Conservation (phyloP, 2,888 invertebrate species). For the Andrena minutula region DNA sequence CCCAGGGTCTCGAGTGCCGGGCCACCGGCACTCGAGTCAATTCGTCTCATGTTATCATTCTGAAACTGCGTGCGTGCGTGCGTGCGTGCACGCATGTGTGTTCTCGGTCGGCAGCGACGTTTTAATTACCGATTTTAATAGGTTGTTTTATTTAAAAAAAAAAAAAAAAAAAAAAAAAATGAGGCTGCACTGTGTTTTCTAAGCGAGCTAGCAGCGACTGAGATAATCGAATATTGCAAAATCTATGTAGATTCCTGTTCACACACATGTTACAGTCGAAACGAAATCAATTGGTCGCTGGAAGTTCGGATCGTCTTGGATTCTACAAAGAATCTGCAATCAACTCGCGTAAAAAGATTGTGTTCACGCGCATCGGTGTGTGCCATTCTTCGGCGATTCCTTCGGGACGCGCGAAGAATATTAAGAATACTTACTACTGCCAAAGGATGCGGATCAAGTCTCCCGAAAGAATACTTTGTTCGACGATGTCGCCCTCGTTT, state of each 20-base stretch:
- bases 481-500: constrained; percentile 29
- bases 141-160: too few relatives aligned
- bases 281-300: too few relatives aligned
- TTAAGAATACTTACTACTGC: neutral
- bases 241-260: too few relatives aligned
- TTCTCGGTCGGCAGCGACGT: too few relatives aligned
- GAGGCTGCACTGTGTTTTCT: too few relatives aligned
- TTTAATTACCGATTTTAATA: too few relatives aligned
- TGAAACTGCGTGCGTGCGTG: neutral
- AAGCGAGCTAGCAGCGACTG: too few relatives aligned
- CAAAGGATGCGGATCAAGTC: neutral
- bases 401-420: neutral
- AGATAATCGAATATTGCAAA: too few relatives aligned
- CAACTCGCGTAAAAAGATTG: neutral
- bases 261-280: too few relatives aligned
- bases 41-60: neutral
- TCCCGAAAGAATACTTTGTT: constrained; percentile 18
- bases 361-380: neutral
- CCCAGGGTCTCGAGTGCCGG: constrained; percentile 33
- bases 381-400: constrained; percentile 13
- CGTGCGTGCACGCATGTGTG: too few relatives aligned
- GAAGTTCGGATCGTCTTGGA: neutral
- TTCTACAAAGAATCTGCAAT: constrained; percentile 22
- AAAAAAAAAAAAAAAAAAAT: too few relatives aligned
- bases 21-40: neutral